Base-by-base conservation (phyloP, 2,797 vertebrate genomes). In the Carduelis carduelis region DNA sequence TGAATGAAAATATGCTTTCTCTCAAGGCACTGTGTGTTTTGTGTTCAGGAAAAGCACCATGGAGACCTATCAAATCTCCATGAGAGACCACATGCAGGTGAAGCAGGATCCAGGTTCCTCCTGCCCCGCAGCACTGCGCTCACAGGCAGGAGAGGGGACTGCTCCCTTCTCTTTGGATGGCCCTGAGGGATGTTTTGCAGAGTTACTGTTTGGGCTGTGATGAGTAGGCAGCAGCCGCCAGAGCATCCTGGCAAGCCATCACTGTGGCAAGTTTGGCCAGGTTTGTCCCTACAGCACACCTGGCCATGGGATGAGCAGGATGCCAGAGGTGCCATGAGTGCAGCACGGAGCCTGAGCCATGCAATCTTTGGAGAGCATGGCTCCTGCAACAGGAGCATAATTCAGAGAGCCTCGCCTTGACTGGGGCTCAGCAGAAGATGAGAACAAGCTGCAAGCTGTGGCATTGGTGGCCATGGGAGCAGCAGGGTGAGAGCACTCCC, bases 51-150 rank as follows among this genome's bases (percentile, higher is more conserved):
- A 26, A 41, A 46, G 12, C 30, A n/a, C 23, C 37, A 13, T 1
- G 2, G 61, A 78, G 7, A 46, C 21, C 69, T 24, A 1, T 5
- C 20, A 39, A n/a, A 74, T 16, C 56, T 53, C 34, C 46, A 3
- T 3, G 27, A 64, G 52, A 21, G 21, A 16, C 0, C 0, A 23
- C 0, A 0, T 2, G 47, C 44, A 56, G 60, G 37, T 19, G 44
- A 82, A 43, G 52, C 47, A 34, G 53, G 5, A 9, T 13, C 23
- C 82, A 76, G 74, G 61, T 35, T 84, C 52, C 74, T 84, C 76
- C 59, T 20, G 34, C 0, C 1, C 72, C 3, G 0, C 92, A 74
- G 65, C 37, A 17, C 34, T 12, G 13, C 0, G 0, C 12, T n/a
- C 30, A 9, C 0, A 0, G 39, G 43, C 23, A 11, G 74, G 39